A percentile compares a stretch with the other conserved stretches of the same genome.
Evolutionary conservation across 37 sponge, comb jelly and placozoan species (phyloP).

Genomic region (Axinella damicornis): DNA sequence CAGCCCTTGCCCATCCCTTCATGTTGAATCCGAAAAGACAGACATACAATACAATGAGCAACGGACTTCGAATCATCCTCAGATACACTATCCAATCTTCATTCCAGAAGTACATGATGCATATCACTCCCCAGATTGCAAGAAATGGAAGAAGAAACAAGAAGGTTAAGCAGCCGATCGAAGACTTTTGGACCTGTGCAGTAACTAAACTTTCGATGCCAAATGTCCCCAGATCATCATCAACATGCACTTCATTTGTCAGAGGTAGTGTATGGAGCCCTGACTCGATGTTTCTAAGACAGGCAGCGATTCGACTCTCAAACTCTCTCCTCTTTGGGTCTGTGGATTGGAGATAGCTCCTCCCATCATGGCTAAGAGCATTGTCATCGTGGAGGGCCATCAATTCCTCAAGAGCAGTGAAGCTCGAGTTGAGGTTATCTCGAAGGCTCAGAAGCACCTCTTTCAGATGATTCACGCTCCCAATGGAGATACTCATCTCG

Average conservation of each 20-base stretch:
- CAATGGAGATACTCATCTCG: neutral
- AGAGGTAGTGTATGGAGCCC: neutral
- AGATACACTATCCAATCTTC: constrained; percentile 48
- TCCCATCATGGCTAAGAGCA: neutral
- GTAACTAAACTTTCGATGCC: no score
- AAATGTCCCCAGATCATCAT: neutral
- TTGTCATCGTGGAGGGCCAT: neutral
- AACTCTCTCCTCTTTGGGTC: neutral
- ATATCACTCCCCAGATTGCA: neutral
- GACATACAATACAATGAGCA: constrained; percentile 62
- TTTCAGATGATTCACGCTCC: neutral
- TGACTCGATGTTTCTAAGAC: neutral
- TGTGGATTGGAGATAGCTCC: no score
- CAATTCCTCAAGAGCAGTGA: neutral
- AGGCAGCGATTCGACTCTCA: neutral
- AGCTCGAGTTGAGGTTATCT: constrained; percentile 3
- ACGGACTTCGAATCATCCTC: constrained; percentile 72
- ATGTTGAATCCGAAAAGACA: constrained; percentile 79
- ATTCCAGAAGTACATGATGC: constrained; percentile 18
- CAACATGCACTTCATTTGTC: neutral
- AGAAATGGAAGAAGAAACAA: constrained; percentile 12
- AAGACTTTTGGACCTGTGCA: neutral
- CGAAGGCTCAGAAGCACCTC: neutral
- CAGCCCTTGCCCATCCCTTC: constrained; percentile 49
- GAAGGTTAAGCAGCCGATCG: neutral